These are phyloP conservation scores for Caenorhabditis sinica DNA, from an alignment of 2,888 invertebrate genomes.

Conservation along the genomic window DNA sequence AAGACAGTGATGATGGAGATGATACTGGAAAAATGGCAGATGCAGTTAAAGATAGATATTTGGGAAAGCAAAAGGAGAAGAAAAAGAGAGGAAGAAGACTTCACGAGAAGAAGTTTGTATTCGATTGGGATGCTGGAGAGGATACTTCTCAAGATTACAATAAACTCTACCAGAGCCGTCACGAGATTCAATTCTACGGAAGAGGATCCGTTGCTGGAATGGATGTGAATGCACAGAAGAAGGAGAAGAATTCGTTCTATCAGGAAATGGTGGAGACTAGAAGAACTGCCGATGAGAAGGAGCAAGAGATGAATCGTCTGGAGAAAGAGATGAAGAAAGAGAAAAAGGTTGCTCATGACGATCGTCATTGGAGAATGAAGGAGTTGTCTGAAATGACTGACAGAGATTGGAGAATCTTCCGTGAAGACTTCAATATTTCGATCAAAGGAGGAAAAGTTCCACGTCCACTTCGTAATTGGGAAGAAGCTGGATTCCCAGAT, in stretches of 20 bases:
- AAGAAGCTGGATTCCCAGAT: slow-evolving; percentile 92
- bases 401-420: slow-evolving; percentile 99
- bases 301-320: slow-evolving; percentile 90
- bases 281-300: slow-evolving; percentile 96
- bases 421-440: slow-evolving; percentile 98
- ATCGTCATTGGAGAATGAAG: slow-evolving; percentile 99
- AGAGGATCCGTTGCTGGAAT: slow-evolving; percentile 98
- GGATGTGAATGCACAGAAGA: slow-evolving; percentile 89
- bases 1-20: slow-evolving; percentile 61
- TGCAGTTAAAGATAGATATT: slow-evolving; percentile 79
- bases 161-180: slow-evolving; percentile 95
- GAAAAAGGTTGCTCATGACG: slow-evolving; percentile 99
- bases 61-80: slow-evolving; percentile 85
- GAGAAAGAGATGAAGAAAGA: slow-evolving; percentile 86
- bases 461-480: slow-evolving; percentile 96
- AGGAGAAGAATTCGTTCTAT: slow-evolving; percentile 96
- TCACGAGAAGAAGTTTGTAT: slow-evolving; percentile 99
- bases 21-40: slow-evolving; percentile 77
- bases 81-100: slow-evolving; percentile 89
- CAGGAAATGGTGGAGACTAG: slow-evolving; percentile 95
- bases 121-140: slow-evolving; percentile 99
- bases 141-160: slow-evolving; percentile 98
- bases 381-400: slow-evolving; percentile 95
- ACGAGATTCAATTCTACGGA: slow-evolving; percentile 98
- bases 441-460: slow-evolving; percentile 96